Base-by-base conservation (phyloP, 2,888 invertebrate genomes). In the Cantharis rufa region DNA sequence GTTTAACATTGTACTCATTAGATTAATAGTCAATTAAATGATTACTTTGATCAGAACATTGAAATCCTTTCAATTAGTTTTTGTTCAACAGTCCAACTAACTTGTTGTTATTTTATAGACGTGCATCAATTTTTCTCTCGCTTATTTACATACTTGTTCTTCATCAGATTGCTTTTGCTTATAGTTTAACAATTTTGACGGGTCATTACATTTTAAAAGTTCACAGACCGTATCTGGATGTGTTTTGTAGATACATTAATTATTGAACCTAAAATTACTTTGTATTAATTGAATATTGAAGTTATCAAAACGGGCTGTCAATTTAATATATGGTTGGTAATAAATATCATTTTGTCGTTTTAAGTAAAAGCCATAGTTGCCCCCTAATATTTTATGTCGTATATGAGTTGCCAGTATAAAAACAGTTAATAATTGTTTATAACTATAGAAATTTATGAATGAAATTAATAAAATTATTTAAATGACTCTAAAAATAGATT, bases 11-110 rank as follows among this genome's bases (percentile, higher is more conserved):
- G 73, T 79, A 74, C 75, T 73, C 73, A 70, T 80, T 79, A 79
- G 80, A 82, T 82, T 82, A 82, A 81, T 80, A 81, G 82, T 80
- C 82, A 84, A 82, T 84, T 81, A 82, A 83, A 79, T 76, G 79
- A 72, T 79, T 78, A 78, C 77, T 78, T 75, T 71, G 32, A 73
- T 76, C 74, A 68, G 70, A 74, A 83, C 82, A 82, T 80, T 82
- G 81, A 82, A 83, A 83, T 80, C 82, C 83, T 83, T 83, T 83
- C 84, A 83, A 83, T 84, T 83, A 83, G 81, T 80, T 77, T 80
- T 81, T 81, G 82, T 82, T 80, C 78, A 77, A 82, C 64, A 18
- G 64, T 21, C 48, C 48, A 48, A 48, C 78, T 79, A 76, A 79
- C 78, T 79, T 64, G 74, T 78, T 78, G 76, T 79, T 79, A 81